Evolutionary conservation across 1,140 invertebrate species (phyloP), one percentile per base, ranked within the genome.

Genomic region (Stegodyphus mimosarum): DNA sequence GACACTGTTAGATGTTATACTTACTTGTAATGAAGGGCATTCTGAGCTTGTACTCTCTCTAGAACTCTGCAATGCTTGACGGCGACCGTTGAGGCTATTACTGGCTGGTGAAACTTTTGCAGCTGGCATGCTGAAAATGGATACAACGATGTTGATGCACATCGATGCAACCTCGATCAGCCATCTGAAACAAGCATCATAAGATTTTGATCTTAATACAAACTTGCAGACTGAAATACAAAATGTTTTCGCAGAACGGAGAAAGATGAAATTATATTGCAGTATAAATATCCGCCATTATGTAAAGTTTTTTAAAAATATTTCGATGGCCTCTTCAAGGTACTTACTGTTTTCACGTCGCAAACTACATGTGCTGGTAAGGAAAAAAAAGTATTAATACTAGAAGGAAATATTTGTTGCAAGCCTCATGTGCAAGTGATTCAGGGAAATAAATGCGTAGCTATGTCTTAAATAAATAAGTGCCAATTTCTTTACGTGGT

Each of bases 121-220:
- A 10, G 83, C 73, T 50, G 83, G 83, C 83, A 85, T 85, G 13
- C n/a, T 85, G 66, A 63, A 2, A 51, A n/a, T 51, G 48, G 71
- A 55, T 67, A 15, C 9, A 11, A 7, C n/a, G n/a, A 52, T 53
- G 48, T 60, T 52, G 49, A 52, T 83, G 50, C 80, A 74, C 66
- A 60, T 11, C 66, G 52, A 50, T 15, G 15, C 11, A 6, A 33
- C 7, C 33, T 49, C 17, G 9, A 51, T 10, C 15, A n/a, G 71
- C 80, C 80, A 83, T 83, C 80, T 83, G 71, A 18, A 15, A 60
- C 55, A 60, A 60, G 5, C 55, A 15, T 4, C 55, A 15, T 11
- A 60, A 60, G 1, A 60, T 60, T 60, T 60, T 15, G 1, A 9
- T 11, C 1, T 9, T 11, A 60, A 60, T 60, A 60, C 55, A 9